phyloP scores from a whole-genome alignment of 2,888 invertebrate genomes.

The Drosophila vallismaia region DNA sequence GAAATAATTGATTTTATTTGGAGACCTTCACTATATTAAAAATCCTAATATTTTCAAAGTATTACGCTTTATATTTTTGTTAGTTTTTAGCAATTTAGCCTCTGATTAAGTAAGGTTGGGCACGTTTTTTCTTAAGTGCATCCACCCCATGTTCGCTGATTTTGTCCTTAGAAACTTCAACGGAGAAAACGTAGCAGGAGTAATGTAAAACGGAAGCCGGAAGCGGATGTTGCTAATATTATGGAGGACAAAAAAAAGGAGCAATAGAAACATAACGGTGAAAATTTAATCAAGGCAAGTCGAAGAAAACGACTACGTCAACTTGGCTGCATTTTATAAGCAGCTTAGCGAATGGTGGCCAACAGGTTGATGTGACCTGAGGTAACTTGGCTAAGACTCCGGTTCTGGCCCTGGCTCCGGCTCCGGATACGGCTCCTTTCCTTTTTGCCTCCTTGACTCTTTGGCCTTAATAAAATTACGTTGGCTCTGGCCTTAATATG shows the following conservation, averaged over 20 bases:
- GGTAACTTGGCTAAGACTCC: slow-evolving; percentile 6
- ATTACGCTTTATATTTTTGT: not conserved
- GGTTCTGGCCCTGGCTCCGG: slow-evolving; percentile 4
- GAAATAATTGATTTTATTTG: not conserved
- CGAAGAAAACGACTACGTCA: slow-evolving; percentile 47
- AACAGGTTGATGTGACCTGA: slow-evolving; percentile 50
- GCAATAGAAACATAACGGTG: slow-evolving; percentile 71
- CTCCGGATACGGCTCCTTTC: slow-evolving; percentile 13
- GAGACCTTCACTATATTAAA: not conserved
- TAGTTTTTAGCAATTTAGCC: no score
- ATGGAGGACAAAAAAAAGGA: slow-evolving; percentile 51
- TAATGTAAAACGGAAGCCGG: slow-evolving; percentile 73
- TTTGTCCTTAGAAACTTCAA: slow-evolving; percentile 15
- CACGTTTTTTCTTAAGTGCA: slow-evolving; percentile 12
- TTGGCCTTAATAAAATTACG: slow-evolving; percentile 65
- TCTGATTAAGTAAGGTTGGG: no score
- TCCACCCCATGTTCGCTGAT: not conserved
- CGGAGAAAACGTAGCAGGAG: slow-evolving; percentile 5
- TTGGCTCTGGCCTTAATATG: slow-evolving; percentile 63
- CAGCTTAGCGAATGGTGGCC: slow-evolving; percentile 59
- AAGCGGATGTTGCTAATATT: slow-evolving; percentile 77
- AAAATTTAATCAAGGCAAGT: slow-evolving; percentile 79
- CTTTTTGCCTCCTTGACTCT: slow-evolving; percentile 10
- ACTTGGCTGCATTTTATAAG: slow-evolving; percentile 69
- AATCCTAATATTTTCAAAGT: not conserved